Evolutionary conservation across 2,888 invertebrate genomes (phyloP).

Genomic region (Griposia aprilina): DNA sequence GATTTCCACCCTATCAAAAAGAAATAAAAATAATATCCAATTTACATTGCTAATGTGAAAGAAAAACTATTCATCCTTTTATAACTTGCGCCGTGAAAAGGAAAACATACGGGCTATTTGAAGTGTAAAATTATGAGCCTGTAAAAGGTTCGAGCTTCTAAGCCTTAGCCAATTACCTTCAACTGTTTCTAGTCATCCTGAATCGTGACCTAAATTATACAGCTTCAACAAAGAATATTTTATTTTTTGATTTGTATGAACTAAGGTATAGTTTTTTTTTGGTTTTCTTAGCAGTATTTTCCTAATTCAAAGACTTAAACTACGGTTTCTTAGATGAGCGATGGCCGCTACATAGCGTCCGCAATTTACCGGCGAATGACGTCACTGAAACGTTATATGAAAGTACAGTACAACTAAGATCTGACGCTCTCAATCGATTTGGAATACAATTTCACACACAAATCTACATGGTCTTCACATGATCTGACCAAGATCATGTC

Average conservation of each 20-base stretch:
- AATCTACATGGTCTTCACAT: too few species aligned
- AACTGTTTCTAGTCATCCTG: slow-evolving; percentile 60
- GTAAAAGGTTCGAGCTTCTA: slow-evolving; percentile 58
- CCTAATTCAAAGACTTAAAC: neutral
- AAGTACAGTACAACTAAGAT: too few species aligned
- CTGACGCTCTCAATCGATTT: too few species aligned
- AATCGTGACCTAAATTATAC: slow-evolving; percentile 57
- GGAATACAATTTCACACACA: too few species aligned
- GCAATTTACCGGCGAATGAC: too few species aligned
- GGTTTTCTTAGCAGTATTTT: neutral
- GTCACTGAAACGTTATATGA: too few species aligned
- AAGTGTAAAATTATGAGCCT: slow-evolving; percentile 71
- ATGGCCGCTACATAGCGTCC: too few species aligned
- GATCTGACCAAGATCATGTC: too few species aligned
- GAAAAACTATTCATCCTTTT: slow-evolving; percentile 8
- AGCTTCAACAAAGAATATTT: neutral
- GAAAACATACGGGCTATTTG: slow-evolving; percentile 42
- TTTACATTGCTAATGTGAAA: neutral
- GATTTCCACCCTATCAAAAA: slow-evolving; percentile 23
- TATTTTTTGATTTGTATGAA: neutral
- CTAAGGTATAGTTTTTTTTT: neutral
- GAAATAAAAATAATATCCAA: slow-evolving; percentile 22
- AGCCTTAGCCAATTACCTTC: slow-evolving; percentile 69
- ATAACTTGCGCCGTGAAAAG: slow-evolving; percentile 47
- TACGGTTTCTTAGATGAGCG: too few species aligned